Percentiles rank a stretch among this genome's conserved stretches.
Conservation (phyloP, 2,113 vertebrate genomes). For the Aphyosemion australe region DNA sequence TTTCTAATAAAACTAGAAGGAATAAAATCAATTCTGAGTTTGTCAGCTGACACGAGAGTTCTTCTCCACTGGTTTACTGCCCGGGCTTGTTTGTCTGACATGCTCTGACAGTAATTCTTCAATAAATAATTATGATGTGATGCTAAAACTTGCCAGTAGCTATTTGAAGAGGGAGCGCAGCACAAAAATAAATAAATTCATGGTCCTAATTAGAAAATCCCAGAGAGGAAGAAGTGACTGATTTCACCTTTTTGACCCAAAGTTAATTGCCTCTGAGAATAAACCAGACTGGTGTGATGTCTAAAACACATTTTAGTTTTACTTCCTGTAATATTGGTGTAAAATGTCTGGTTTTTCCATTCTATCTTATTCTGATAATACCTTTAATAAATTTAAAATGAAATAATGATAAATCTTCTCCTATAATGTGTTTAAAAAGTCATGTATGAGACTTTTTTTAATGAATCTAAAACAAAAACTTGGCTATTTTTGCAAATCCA, state of each 20-base stretch:
- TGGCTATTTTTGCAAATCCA: no score
- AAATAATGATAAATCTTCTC: neutral
- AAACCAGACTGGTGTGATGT: conserved; percentile 5
- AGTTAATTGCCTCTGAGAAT: conserved; percentile 25
- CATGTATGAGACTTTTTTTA: neutral
- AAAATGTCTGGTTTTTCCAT: neutral
- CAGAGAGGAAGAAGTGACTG: conserved; percentile 15
- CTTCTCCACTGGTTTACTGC: neutral
- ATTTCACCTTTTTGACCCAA: conserved; percentile 25
- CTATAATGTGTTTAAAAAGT: no score
- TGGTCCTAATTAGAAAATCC: conserved; percentile 15
- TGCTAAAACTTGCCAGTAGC: conserved; percentile 21
- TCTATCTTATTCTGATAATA: no score
- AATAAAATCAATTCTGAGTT: neutral
- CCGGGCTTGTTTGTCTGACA: conserved; percentile 15
- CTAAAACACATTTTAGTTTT: conserved; percentile 8
- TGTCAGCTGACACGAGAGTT: neutral
- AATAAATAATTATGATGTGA: conserved; percentile 27
- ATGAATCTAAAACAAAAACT: neutral
- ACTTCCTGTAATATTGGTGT: neutral
- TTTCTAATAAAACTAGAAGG: conserved; percentile 13
- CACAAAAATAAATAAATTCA: conserved; percentile 23
- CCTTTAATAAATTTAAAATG: neutral
- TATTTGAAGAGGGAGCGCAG: conserved; percentile 22
- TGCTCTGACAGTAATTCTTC: conserved; percentile 8